Conservation (phyloP, 2,797 vertebrate genomes). For the Pangasius mekongensis region DNA sequence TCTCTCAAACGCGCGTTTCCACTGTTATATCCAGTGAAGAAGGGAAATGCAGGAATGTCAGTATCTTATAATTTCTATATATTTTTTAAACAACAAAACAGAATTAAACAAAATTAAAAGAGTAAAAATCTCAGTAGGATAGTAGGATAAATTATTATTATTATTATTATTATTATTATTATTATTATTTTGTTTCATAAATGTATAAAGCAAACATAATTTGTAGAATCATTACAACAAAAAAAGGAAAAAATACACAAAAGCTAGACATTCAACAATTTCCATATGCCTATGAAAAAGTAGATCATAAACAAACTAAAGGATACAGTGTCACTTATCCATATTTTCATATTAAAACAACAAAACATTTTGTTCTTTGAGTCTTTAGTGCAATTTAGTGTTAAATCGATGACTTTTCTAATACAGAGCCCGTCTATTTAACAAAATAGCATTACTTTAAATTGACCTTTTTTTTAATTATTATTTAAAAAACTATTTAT, state of each 20-base stretch:
- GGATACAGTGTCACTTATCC: background rate
- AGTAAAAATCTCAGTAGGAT: too few species aligned
- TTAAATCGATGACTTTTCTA: background rate
- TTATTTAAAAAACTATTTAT: background rate
- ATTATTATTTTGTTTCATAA: background rate
- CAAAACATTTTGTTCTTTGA: background rate
- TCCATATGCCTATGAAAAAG: background rate
- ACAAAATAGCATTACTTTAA: background rate
- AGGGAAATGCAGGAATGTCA: background rate
- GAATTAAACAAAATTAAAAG: too few species aligned
- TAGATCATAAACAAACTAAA: background rate
- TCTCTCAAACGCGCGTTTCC: background rate
- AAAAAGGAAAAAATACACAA: background rate
- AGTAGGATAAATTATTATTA: too few species aligned
- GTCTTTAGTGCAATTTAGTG: background rate
- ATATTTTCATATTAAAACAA: background rate
- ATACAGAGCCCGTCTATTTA: background rate
- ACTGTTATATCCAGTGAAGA: background rate
- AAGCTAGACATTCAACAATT: background rate
- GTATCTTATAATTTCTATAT: background rate
- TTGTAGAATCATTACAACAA: background rate
- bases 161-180: too few species aligned
- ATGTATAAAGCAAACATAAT: background rate
- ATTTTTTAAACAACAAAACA: background rate
- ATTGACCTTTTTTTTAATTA: background rate